Conservation (phyloP, 2,888 invertebrate species). For the Pristionchus exspectatus region DNA sequence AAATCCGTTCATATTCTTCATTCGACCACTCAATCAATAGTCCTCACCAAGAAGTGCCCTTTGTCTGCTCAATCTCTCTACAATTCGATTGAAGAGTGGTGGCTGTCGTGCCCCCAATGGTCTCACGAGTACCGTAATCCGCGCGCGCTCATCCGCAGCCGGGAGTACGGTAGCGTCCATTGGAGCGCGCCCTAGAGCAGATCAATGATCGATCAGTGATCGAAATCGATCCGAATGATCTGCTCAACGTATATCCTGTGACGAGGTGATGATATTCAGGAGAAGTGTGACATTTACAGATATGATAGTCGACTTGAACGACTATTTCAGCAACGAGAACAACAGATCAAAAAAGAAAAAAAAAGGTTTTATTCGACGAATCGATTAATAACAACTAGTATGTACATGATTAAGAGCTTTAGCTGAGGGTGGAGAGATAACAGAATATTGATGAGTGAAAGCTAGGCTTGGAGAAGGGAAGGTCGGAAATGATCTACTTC, state of each 20-base stretch:
- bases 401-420: conserved; percentile 36
- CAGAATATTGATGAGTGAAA: conserved; percentile 1
- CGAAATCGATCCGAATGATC: neutral
- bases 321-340: neutral
- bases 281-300: neutral
- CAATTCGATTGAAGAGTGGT: conserved; percentile 59
- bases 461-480: neutral
- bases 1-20: neutral
- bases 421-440: neutral
- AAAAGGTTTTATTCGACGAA: neutral
- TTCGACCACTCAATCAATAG: neutral
- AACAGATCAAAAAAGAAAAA: neutral
- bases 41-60: conserved; percentile 59
- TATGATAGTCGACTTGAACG: conserved; percentile 46
- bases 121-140: conserved; percentile 53
- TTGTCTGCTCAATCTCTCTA: conserved; percentile 67
- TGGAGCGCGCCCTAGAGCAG: neutral
- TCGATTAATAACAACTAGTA: conserved; percentile 20
- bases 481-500: neutral
- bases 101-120: conserved; percentile 35
- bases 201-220: conserved; percentile 2
- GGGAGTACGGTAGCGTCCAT: conserved; percentile 42
- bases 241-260: neutral
- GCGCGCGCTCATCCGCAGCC: conserved; percentile 39
- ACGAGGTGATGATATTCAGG: neutral